phyloP scores from a whole-genome alignment of 2,113 vertebrate species.

The Tragulus kanchil region DNA sequence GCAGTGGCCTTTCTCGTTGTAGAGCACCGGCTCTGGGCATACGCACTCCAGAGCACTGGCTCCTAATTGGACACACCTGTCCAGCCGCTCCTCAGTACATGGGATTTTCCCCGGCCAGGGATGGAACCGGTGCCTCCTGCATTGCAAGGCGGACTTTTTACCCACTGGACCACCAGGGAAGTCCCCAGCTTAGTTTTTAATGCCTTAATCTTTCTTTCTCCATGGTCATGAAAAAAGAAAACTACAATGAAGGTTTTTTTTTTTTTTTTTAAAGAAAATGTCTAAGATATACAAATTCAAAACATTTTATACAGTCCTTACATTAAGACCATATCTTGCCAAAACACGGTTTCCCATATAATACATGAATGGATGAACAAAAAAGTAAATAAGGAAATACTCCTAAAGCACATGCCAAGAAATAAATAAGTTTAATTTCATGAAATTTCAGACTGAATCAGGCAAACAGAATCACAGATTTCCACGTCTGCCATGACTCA shows the following conservation, averaged over 20 bases:
- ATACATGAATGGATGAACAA: not conserved
- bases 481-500: conserved; percentile 62
- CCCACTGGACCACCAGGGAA: no score
- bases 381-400: not conserved
- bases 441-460: not conserved
- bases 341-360: not conserved
- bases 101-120: no score
- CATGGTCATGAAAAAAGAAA: not conserved
- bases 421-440: conserved; percentile 24
- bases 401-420: not conserved
- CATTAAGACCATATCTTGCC: not conserved
- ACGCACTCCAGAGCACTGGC: no score
- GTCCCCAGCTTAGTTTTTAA: not conserved
- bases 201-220: not conserved
- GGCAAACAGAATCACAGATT: conserved; percentile 52
- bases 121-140: no score
- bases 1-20: no score
- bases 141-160: no score
- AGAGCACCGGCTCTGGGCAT: no score
- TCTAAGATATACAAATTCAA: not conserved
- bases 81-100: no score
- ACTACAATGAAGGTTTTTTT: not conserved
- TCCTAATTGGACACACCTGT: no score
- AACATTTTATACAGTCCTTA: not conserved
- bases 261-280: conserved; percentile 39